Conservation (phyloP, 2,113 vertebrate genomes). For the Sander lucioperca region DNA sequence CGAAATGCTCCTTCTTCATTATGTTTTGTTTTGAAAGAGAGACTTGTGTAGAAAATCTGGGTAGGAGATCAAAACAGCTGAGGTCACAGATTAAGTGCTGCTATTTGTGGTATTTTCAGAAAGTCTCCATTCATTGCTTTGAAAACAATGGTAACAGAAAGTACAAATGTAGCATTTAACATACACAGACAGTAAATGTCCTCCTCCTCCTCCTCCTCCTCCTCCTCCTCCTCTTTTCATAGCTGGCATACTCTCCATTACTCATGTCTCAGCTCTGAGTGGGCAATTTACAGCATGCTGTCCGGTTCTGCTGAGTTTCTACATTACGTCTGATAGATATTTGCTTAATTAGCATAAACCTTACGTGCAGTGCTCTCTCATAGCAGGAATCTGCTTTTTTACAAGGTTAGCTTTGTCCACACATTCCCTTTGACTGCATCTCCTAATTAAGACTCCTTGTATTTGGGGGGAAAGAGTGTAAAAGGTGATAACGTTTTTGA, state of each 20-base stretch:
- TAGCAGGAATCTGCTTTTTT: constrained; percentile 40
- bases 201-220: background rate
- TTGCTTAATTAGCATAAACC: constrained; percentile 64
- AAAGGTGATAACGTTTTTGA: constrained; percentile 34
- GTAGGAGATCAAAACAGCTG: background rate
- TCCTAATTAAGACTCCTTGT: constrained; percentile 16
- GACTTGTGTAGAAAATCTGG: background rate
- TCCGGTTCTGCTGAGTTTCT: constrained; percentile 57
- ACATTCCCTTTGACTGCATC: constrained; percentile 5
- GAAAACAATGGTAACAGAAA: background rate
- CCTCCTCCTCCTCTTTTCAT: background rate
- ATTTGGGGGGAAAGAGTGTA: constrained; percentile 10
- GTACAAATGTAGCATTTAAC: background rate
- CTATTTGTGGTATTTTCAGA: background rate
- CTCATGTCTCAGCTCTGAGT: constrained; percentile 47
- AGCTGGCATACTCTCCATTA: constrained; percentile 35
- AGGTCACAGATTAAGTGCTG: background rate
- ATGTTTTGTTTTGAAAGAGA: background rate
- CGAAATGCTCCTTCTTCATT: background rate
- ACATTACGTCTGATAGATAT: constrained; percentile 44
- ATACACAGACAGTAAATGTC: background rate
- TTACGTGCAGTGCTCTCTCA: constrained; percentile 11
- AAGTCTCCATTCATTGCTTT: background rate
- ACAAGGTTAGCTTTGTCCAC: constrained; percentile 47
- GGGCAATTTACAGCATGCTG: constrained; percentile 13